phyloP scores from a whole-genome alignment of 92 coral and sea anemone species.

The Heteractis magnifica region DNA sequence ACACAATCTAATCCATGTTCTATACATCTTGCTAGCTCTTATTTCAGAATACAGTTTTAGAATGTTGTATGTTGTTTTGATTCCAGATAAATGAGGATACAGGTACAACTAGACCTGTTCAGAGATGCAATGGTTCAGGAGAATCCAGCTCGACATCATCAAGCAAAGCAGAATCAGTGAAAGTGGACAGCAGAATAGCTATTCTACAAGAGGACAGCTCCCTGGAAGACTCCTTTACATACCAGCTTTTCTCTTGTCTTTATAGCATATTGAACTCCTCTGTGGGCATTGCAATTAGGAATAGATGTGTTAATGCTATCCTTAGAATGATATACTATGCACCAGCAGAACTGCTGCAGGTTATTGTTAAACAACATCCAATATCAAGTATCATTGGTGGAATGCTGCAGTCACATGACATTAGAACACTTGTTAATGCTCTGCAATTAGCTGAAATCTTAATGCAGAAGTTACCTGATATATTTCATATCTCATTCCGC shows the following conservation, averaged over 20 bases:
- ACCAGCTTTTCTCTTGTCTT: constrained; percentile 83
- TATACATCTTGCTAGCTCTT: too few species aligned
- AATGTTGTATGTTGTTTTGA: background rate
- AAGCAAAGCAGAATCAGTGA: constrained; percentile 52
- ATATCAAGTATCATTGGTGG: constrained; percentile 95
- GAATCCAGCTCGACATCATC: constrained; percentile 68
- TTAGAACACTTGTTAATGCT: constrained; percentile 90
- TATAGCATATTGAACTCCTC: constrained; percentile 94
- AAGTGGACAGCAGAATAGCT: constrained; percentile 84
- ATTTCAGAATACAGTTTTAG: background rate
- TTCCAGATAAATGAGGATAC: constrained; percentile 94
- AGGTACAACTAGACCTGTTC: constrained; percentile 95
- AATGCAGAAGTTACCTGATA: constrained; percentile 96
- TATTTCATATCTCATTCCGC: constrained; percentile 90
- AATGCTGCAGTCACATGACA: constrained; percentile 91
- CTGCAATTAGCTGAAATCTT: constrained; percentile 96
- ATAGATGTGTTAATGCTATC: constrained; percentile 89
- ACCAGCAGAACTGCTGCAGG: constrained; percentile 83
- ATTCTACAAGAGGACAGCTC: constrained; percentile 72
- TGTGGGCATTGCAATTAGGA: constrained; percentile 95
- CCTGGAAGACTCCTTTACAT: constrained; percentile 69
- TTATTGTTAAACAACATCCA: constrained; percentile 81
- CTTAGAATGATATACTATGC: constrained; percentile 92
- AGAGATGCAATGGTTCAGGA: constrained; percentile 79
- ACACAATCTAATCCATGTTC: background rate